These are phyloP conservation scores for Oceanites oceanicus DNA, from an alignment of 2,113 vertebrate genomes.

Conservation along the genomic window DNA sequence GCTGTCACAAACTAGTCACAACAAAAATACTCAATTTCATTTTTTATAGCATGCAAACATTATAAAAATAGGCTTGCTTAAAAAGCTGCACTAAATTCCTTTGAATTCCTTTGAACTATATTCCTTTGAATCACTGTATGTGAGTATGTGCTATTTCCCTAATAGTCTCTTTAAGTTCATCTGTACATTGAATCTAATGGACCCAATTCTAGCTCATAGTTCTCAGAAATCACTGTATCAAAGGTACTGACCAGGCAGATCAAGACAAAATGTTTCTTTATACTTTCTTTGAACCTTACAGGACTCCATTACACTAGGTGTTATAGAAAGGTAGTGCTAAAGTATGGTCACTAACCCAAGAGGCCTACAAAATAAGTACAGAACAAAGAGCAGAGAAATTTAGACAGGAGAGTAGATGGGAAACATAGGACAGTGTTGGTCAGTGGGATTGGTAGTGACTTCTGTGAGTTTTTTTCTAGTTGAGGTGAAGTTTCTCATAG, in stretches of 20 bases:
- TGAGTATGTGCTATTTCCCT: background rate
- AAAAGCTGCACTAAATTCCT: background rate
- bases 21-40: background rate
- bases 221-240: background rate
- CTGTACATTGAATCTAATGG: background rate
- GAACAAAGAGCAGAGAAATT: background rate
- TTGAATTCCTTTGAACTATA: no score
- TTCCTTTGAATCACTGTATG: background rate
- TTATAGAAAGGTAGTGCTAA: background rate
- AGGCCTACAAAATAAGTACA: background rate
- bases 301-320: background rate
- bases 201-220: background rate
- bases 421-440: background rate
- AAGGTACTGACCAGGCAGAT: background rate
- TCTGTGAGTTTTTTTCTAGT: background rate
- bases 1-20: background rate
- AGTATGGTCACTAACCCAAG: background rate
- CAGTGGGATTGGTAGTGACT: background rate
- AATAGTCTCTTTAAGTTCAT: background rate
- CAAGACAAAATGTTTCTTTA: background rate
- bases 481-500: accelerated
- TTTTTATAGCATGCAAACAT: background rate
- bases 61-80: background rate
- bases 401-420: background rate
- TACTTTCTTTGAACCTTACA: background rate